Evolutionary conservation across 2,113 vertebrate genomes (phyloP), one percentile per base, ranked within the genome.

Genomic region (Thunnus maccoyii): DNA sequence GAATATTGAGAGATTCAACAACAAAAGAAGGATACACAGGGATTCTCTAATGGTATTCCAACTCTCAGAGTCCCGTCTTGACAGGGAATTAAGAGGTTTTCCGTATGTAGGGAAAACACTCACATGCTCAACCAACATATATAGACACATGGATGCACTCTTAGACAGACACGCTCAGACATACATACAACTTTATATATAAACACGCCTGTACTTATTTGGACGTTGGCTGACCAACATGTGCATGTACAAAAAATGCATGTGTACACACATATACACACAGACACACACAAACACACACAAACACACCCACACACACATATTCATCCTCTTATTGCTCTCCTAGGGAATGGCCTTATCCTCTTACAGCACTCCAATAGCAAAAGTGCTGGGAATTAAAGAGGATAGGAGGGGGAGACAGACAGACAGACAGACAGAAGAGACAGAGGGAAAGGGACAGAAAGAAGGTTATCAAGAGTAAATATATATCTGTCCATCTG

Each of bases 311-410:
- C 76, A 76, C 71, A 82, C 72, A 84, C 85, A 83, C 78, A 87
- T 64, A 85, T 81, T 91, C 86, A 91, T 89, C 87, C 90, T 84
- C 85, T 91, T 92, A 91, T 87, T 89, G 83, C 80, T 88, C 86
- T 90, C 88, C 15, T 52, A 86, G 86, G 90, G 86, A 92, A 88
- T 88, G 86, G 82, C 84, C 83, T 90, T 83, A 92, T 93, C 92
- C 89, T 90, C 92, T 90, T 91, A 90, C 76, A 80, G 83, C 78
- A 66, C 84, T 86, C 89, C 82, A 68, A 78, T 84, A 80, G 87
- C 84, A 83, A 85, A 88, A 92, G 81, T 75, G 81, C 73, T 55
- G 63, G 60, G 86, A 88, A 86, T 91, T 90, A 90, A 72, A 86
- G 83, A 79, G 73, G 75, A 82, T 82, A 60, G 67, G 80, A 78